Evolutionary conservation across 2,113 vertebrate genomes (phyloP).

Genomic region (Brachyistius frenatus): DNA sequence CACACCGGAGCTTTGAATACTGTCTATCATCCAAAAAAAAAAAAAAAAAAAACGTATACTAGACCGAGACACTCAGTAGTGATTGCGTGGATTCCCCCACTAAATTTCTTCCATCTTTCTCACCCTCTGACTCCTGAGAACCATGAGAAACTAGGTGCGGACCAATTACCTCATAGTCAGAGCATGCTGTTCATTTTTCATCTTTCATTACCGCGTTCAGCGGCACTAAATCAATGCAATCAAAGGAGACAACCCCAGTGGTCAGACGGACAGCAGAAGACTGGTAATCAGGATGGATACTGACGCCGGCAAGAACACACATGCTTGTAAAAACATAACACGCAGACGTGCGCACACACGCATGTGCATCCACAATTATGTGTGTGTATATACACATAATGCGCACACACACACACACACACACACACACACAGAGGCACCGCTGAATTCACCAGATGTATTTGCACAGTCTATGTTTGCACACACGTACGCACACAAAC

Average conservation of each 20-base stretch:
- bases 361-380: constrained; percentile 12
- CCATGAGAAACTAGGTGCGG: constrained; percentile 44
- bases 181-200: constrained; percentile 59
- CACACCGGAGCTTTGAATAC: constrained; percentile 3
- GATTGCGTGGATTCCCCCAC: not conserved
- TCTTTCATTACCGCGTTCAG: constrained; percentile 62
- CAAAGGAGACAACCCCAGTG: constrained; percentile 65
- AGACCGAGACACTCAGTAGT: not conserved
- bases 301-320: constrained; percentile 47
- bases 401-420: not conserved
- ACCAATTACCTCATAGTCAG: constrained; percentile 64
- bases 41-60: not conserved
- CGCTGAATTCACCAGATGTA: constrained; percentile 45
- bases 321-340: constrained; percentile 10
- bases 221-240: constrained; percentile 68
- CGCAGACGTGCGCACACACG: not conserved
- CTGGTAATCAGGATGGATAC: constrained; percentile 61
- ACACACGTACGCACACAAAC: constrained; percentile 58
- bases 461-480: constrained; percentile 72
- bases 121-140: constrained; percentile 20
- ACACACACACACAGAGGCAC: constrained; percentile 44
- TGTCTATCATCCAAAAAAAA: constrained; percentile 2
- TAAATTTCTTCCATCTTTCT: constrained; percentile 15
- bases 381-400: constrained; percentile 23
- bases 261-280: constrained; percentile 57